Base-by-base conservation (phyloP, 2,797 vertebrate species). In the Falco rusticolus region DNA sequence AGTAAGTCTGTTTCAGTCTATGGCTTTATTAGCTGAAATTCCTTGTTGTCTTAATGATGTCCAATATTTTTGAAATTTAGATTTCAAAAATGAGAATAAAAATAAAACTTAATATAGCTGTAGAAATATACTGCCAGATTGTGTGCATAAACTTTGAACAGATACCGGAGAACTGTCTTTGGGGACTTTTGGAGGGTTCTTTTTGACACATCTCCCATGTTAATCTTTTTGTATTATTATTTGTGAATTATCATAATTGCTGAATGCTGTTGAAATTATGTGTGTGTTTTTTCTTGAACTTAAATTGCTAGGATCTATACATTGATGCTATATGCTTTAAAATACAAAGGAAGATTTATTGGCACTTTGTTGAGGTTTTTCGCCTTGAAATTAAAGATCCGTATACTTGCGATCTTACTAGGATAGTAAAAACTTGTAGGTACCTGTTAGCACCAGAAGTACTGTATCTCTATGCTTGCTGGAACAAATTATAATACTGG, bases 381-480 rank as follows among this genome's bases (percentile, higher is more conserved):
- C 7, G 14, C 5, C 39, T 93, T 90, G 65, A 63, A 81, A 41
- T 68, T 60, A 18, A 75, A 59, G 37, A 37, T 9, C 14, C 8
- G 10, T 16, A 7, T 64, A 19, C 5, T 66, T 3, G 2, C 6
- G n/a, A 54, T 51, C 13, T 60, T 65, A 28, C 6, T 53, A 37
- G 50, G 43, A 17, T 6, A 65, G 53, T 80, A 63, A 63, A 80
- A 91, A 87, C 39, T 16, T 72, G 57, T 76, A 79, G 63, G 45
- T 93, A 60, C 51, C 31, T 77, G 69, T 75, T 80, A 80, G 64
- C 51, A 51, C 20, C n/a, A 90, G 77, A 90, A 92, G 45, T 68
- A 51, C 14, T 16, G 1, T 43, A 45, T 89, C 33, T 87, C 25
- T 87, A 0, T 91, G n/a, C 57, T 89, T 84, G 26, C 37, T 80